Evolutionary conservation across 2,888 invertebrate genomes (phyloP).

Genomic region (Eubasilissa splendida): DNA sequence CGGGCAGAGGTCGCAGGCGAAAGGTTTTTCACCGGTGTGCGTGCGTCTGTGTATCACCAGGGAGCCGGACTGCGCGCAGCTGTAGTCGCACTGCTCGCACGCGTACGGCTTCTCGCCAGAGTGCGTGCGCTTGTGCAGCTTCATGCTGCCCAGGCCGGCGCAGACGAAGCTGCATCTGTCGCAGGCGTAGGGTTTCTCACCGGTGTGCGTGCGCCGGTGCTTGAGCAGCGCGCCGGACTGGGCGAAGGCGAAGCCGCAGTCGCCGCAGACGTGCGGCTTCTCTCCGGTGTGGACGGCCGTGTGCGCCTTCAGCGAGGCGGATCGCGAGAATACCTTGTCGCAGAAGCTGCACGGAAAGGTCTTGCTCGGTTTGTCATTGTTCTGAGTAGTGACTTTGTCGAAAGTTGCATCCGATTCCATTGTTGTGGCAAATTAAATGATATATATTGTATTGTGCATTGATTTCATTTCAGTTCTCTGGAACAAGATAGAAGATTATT

Average conservation of each 20-base stretch:
- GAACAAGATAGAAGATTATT: too few species aligned
- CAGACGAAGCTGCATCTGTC: constrained; percentile 34
- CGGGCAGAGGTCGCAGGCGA: constrained; percentile 78
- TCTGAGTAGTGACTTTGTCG: not conserved
- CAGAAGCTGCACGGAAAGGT: constrained; percentile 36
- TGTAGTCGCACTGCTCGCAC: constrained; percentile 23
- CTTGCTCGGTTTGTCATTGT: constrained; percentile 14
- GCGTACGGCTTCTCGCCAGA: constrained; percentile 6
- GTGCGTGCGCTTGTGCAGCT: constrained; percentile 28
- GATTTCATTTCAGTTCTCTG: too few species aligned
- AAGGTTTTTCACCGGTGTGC: constrained; percentile 86
- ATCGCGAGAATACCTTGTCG: constrained; percentile 12
- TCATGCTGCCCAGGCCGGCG: constrained; percentile 27
- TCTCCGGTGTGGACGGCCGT: constrained; percentile 84
- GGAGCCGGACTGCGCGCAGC: constrained; percentile 44
- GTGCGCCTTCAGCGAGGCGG: constrained; percentile 65
- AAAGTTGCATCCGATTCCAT: too few species aligned
- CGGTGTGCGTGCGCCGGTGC: constrained; percentile 77
- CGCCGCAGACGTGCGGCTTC: constrained; percentile 81
- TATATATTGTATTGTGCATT: too few species aligned
- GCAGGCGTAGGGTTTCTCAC: constrained; percentile 60
- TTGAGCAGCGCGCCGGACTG: constrained; percentile 83
- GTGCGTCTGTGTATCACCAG: constrained; percentile 79
- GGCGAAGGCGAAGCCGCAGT: constrained; percentile 79
- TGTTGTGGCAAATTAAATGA: too few species aligned